Evolutionary conservation across 2,888 invertebrate genomes (phyloP), one percentile per base, ranked within the genome.

Genomic region (Fabriciana adippe): DNA sequence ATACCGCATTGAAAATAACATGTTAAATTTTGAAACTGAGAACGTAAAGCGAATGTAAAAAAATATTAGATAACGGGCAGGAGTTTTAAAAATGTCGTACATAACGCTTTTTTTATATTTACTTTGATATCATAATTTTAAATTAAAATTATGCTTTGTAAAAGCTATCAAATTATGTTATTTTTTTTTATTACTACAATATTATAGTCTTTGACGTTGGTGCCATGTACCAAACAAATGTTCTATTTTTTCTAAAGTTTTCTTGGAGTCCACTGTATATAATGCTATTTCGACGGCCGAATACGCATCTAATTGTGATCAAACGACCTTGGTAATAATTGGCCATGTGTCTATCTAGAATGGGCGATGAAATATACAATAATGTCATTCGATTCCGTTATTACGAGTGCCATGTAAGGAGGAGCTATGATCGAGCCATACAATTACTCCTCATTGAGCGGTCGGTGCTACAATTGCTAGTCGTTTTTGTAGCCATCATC

Each of bases 371-470:
- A 73, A 64, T 64, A 67, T 66, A 67, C 53, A 60, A 69, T 69
- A 70, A 68, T 66, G 51, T 56, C 55, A 68, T 67, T 71, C 69
- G 65, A 60, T 69, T 69, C 55, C 18, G 51, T 51, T 68, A 68
- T 64, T 56, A 67, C 69, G 65, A 66, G 66, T 55, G 45, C 66
- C 69, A 69, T 77, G 73, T 80, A 85, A 79, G 81, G 83, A 79
- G 81, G 83, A 70, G 84, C 82, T 78, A 81, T 79, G 82, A 85
- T 85, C 82, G 76, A 75, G 78, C 76, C 83, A 72, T 72, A 74
- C 76, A 85, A 92, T 91, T 91, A 89, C 87, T 81, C 76, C 86
- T 89, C 79, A 85, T 91, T 90, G 88, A 88, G 82, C 84, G 84
- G 81, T 81, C 81, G 81, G 75, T 80, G 80, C 84, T 85, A 84